These are phyloP conservation scores for Pachliopta kotzebuea DNA, from an alignment of 2,888 invertebrate species.

Conservation along the genomic window DNA sequence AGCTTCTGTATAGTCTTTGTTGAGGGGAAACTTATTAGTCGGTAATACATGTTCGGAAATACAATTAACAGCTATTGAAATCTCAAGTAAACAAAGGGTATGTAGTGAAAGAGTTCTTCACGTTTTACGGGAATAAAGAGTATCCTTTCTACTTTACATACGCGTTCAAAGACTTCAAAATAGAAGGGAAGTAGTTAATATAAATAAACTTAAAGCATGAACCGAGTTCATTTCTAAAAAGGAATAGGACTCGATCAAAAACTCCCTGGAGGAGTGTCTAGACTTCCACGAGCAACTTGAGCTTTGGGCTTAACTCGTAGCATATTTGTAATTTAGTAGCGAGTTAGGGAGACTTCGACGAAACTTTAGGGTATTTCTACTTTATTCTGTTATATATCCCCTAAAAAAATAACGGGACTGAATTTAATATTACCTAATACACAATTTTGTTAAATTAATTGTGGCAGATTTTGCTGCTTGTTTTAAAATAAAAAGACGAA, in stretches of 20 bases:
- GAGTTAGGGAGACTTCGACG: conserved; percentile 21
- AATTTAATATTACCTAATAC: no score
- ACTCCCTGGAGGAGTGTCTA: conserved; percentile 54
- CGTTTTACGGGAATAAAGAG: conserved; percentile 19
- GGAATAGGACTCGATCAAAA: conserved; percentile 39
- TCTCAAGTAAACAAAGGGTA: conserved; percentile 30
- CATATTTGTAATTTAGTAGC: conserved; percentile 23
- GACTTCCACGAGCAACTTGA: conserved; percentile 47
- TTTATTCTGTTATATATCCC: conserved; percentile 1
- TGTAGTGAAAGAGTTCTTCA: conserved; percentile 30
- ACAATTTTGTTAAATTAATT: no score
- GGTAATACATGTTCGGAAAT: conserved; percentile 42
- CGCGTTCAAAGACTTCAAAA: conserved; percentile 21
- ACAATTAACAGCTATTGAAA: conserved; percentile 36
- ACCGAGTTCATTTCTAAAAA: conserved; percentile 38
- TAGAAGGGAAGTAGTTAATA: conserved; percentile 27
- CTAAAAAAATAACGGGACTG: neutral
- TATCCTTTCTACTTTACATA: conserved; percentile 8
- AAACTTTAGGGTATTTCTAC: conserved; percentile 10
- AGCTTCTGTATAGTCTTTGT: conserved; percentile 59
- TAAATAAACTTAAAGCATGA: conserved; percentile 26
- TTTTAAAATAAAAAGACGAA: no score
- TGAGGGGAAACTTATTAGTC: conserved; percentile 53
- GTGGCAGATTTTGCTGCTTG: no score
- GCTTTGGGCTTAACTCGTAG: conserved; percentile 34